Base-by-base conservation (phyloP, 2,797 vertebrate genomes). In the Craterocephalus amniculus region DNA sequence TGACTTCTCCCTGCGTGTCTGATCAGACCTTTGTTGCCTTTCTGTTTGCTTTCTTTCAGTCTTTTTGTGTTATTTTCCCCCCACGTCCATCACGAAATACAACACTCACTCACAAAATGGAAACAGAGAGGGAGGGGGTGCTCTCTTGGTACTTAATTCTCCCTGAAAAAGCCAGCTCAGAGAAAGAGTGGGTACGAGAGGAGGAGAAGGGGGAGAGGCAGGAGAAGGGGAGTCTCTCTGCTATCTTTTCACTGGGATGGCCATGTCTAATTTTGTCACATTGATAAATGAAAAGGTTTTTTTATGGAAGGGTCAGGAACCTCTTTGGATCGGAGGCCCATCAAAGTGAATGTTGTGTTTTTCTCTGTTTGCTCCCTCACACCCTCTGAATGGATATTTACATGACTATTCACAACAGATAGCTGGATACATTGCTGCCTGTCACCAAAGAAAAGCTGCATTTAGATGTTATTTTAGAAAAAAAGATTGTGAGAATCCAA, bases 181-280 rank as follows among this genome's bases (percentile, higher is more conserved):
- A 88, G 75, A 88, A 79, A 86, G 82, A 72, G 63, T 2, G 34
- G 61, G 67, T 40, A 14, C 49, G 77, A 80, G 75, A 77, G 66
- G 70, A 78, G 67, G 62, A 72, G 71, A 77, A 82, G 52, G 63
- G 35, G 66, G 31, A 36, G 35, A 36, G 35, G 35, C 10, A 36
- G 35, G 63, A 81, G 82, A 83, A 80, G 81, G 67, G 72, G 80
- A 76, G 79, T 80, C 80, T 67, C 62, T 83, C 83, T 76, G 68
- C 59, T 86, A 73, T 88, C 89, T 85, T 93, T 93, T 91, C 88
- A 78, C 75, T 80, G 75, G 56, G 79, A 81, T 76, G 83, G 77
- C 91, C 91, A 88, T 94, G 89, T 93, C 93, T 93, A 94, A 94
- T 93, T 90, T 90, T 85, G 81, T 83, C 88, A 74, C 76, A 63